Conservation (phyloP, 2,113 vertebrate genomes). For the Varanus salvator region DNA sequence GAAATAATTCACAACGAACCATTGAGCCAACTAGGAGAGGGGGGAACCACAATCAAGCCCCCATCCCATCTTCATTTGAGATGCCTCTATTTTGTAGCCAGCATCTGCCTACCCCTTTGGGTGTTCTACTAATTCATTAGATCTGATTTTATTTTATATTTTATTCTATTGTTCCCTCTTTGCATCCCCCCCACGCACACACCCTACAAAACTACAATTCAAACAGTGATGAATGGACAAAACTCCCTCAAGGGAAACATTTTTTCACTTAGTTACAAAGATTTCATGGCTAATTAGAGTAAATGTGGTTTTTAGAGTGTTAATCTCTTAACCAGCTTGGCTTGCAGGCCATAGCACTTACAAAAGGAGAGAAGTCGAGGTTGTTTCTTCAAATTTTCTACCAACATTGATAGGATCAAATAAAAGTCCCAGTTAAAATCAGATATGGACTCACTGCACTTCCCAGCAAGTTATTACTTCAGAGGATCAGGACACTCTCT, state of each 20-base stretch:
- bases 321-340: slow-evolving; percentile 77
- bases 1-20: slow-evolving; percentile 64
- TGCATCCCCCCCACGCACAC: background rate
- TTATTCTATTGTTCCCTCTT: slow-evolving; percentile 29
- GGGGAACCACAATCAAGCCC: background rate
- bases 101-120: slow-evolving; percentile 37
- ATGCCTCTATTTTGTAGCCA: slow-evolving; percentile 44
- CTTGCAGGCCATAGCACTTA: slow-evolving; percentile 53
- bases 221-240: slow-evolving; percentile 78
- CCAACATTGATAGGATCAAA: fast-evolving
- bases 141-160: slow-evolving; percentile 44
- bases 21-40: slow-evolving; percentile 34
- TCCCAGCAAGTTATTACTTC: background rate
- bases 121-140: slow-evolving; percentile 73
- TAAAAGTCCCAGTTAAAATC: background rate
- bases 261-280: slow-evolving; percentile 84
- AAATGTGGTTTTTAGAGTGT: slow-evolving; percentile 79
- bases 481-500: background rate
- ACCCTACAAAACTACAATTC: slow-evolving; percentile 52
- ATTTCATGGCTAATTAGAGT: slow-evolving; percentile 82
- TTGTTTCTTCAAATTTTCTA: background rate
- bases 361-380: background rate
- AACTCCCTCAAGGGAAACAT: slow-evolving; percentile 80
- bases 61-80: slow-evolving; percentile 47
- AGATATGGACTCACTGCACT: background rate